Percentiles rank a stretch among this genome's conserved stretches.
Evolutionary conservation across 2,888 invertebrate genomes (phyloP).

Genomic region (Tupiocoris notatus): DNA sequence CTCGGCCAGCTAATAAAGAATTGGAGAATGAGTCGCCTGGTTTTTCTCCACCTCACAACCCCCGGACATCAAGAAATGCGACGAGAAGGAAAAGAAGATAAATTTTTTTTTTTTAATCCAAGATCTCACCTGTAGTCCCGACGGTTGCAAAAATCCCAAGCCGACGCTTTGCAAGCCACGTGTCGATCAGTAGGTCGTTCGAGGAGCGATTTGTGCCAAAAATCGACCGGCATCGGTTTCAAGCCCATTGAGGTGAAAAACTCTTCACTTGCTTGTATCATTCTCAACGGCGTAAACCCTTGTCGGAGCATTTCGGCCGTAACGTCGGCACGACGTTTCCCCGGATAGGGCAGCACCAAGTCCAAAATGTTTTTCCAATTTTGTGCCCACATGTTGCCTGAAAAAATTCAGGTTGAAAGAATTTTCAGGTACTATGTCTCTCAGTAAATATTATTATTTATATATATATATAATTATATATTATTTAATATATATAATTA

Average conservation of each 20-base stretch:
- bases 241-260: slow-evolving; percentile 79
- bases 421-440: too few relatives aligned
- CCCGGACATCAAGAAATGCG: too few relatives aligned
- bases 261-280: slow-evolving; percentile 70
- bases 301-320: slow-evolving; percentile 74
- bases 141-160: slow-evolving; percentile 84
- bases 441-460: too few relatives aligned
- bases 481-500: too few relatives aligned
- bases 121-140: slow-evolving; percentile 70
- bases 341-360: slow-evolving; percentile 72
- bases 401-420: not conserved
- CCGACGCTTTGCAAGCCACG: slow-evolving; percentile 72
- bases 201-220: slow-evolving; percentile 80
- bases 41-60: too few relatives aligned
- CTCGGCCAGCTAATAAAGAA: too few relatives aligned
- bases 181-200: slow-evolving; percentile 68
- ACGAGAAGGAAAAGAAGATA: too few relatives aligned
- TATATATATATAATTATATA: too few relatives aligned
- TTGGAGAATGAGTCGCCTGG: too few relatives aligned
- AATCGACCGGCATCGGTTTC: slow-evolving; percentile 75
- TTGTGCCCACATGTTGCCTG: slow-evolving; percentile 80
- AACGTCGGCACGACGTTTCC: slow-evolving; percentile 68
- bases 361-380: slow-evolving; percentile 76
- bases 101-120: not conserved
- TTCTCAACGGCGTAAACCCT: slow-evolving; percentile 66